Evolutionary conservation across 2,113 vertebrate genomes (phyloP), one percentile per base, ranked within the genome.

Genomic region (Notarius quadriscutis): DNA sequence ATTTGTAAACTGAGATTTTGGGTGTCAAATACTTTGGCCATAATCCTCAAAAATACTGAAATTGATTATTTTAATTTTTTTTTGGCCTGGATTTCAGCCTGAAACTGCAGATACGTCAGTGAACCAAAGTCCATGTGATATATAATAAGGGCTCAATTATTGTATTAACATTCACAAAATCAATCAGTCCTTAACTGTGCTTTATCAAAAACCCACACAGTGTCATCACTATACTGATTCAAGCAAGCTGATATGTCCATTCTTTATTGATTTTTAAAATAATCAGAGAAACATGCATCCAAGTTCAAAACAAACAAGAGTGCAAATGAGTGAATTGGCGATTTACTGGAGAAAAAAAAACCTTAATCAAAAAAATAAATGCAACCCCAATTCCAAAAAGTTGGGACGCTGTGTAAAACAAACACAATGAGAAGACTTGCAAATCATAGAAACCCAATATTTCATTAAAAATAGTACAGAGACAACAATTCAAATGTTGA

Each of bases 211-310:
- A 1, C 65, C 75, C 17, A 34, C 18, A 41, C 57, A 50, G 20
- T 34, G n/a, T n/a, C 17, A 58, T 17, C 9, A 60, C 27, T 48
- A 15, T 30, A 18, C 1, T 0, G 10, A 86, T 7, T 27, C 17
- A 80, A 48, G 50, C 74, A 34, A 84, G 82, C 87, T 91, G 93
- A 95, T 95, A 95, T 96, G 94, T 95, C 95, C 93, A 93, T 94
- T 96, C 93, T 97, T 98, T 98, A 97, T 97, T 98, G 97, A 96
- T 96, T 96, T 79, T 97, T 95, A 96, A 98, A 97, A 93, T 91
- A 94, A 97, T 95, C 93, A 96, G 95, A 95, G 93, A 95, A 95
- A 97, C 97, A 98, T 97, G 96, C 97, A 96, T 94, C 95, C 94
- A 97, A 97, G 94, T 96, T 95, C 95, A 96, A 96, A 97, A 95